Percentiles rank a stretch among this genome's conserved stretches.
Evolutionary conservation across 1,140 invertebrate species (phyloP).

Genomic region (Cheumatopsyche charites): DNA sequence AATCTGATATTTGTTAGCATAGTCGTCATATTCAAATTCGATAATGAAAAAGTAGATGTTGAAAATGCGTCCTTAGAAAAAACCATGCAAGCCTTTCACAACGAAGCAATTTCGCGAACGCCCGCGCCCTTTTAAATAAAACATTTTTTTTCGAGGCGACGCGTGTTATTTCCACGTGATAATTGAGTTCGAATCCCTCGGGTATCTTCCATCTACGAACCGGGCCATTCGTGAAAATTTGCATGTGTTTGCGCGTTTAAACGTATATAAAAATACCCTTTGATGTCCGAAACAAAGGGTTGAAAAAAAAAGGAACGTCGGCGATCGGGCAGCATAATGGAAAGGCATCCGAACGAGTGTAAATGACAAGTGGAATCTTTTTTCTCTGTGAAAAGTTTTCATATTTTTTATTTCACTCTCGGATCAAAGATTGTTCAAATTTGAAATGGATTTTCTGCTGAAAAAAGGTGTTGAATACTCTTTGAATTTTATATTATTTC

Average conservation of each 20-base stretch:
- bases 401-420: background rate
- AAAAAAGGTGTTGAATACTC: too few species aligned
- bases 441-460: background rate
- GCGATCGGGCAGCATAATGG: background rate
- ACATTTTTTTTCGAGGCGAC: constrained; percentile 23
- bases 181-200: constrained; percentile 33
- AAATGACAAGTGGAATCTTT: background rate
- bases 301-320: background rate
- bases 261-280: constrained; percentile 31
- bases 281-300: constrained; percentile 32
- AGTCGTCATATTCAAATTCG: too few species aligned
- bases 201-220: constrained; percentile 32
- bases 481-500: too few species aligned
- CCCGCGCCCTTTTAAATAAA: constrained; percentile 16
- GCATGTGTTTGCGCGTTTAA: constrained; percentile 33
- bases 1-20: too few species aligned
- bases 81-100: background rate
- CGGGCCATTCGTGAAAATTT: constrained; percentile 8
- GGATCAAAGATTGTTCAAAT: background rate
- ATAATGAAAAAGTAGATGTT: too few species aligned
- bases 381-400: background rate
- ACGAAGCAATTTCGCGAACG: background rate
- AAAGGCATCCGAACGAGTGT: constrained; percentile 12
- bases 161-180: constrained; percentile 32
- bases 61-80: background rate